Evolutionary conservation across 30 jellyfish, hydroid and myxozoan genomes (phyloP).

Genomic region (Sanderia malayensis): DNA sequence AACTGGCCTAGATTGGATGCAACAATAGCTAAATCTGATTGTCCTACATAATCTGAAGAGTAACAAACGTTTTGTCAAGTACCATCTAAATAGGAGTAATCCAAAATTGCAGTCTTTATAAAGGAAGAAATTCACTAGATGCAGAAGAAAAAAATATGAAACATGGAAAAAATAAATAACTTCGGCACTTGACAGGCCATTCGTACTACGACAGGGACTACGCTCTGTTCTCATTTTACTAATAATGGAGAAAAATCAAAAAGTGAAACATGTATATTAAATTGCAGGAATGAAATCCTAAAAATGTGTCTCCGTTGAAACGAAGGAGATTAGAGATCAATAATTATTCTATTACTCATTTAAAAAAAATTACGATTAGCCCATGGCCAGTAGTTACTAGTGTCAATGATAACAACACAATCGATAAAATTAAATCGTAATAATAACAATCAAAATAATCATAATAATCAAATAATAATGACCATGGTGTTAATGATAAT

Average conservation of each 20-base stretch:
- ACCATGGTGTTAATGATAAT: background rate
- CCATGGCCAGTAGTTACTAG: no score
- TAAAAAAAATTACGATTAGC: background rate
- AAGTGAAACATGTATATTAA: background rate
- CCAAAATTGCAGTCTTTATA: no score
- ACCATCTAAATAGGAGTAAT: no score
- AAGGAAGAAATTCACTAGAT: no score
- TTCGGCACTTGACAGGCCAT: background rate
- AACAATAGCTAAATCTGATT: background rate
- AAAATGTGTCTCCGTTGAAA: background rate
- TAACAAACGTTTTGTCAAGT: no score
- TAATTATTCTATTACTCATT: background rate
- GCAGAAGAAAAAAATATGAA: background rate
- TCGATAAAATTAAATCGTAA: background rate
- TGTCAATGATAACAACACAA: no score
- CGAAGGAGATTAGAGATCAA: background rate
- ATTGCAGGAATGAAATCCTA: constrained; percentile 1
- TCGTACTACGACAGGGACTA: background rate
- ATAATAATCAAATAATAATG: background rate
- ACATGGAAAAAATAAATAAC: background rate
- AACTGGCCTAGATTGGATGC: background rate
- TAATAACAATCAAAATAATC: background rate
- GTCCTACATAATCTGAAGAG: no score
- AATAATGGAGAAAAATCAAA: background rate
- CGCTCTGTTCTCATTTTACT: background rate